phyloP scores from a whole-genome alignment of 2,888 invertebrate genomes.

The Achlya flavicornis region DNA sequence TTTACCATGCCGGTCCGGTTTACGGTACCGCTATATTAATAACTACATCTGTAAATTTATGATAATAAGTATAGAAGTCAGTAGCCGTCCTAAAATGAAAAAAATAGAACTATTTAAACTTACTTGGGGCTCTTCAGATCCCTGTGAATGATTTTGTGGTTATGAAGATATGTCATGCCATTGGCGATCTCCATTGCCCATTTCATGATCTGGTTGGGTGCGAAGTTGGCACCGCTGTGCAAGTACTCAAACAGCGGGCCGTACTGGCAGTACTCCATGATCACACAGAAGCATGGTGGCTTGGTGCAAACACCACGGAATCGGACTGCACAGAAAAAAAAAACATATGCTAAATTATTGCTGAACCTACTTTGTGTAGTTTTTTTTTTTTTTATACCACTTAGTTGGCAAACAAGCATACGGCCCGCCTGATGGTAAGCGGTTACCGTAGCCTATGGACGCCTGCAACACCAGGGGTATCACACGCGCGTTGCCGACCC shows the following conservation, averaged over 20 bases:
- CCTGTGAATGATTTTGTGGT: constrained; percentile 98
- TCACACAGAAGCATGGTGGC: constrained; percentile 95
- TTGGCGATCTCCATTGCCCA: constrained; percentile 98
- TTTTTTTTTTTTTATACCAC: too few species aligned
- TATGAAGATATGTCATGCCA: constrained; percentile 98
- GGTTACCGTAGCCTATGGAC: too few species aligned
- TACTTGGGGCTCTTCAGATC: constrained; percentile 99
- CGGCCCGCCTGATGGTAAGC: too few species aligned
- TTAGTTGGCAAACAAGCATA: too few species aligned
- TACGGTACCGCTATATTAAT: background rate
- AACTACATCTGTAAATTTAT: background rate
- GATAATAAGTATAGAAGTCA: background rate
- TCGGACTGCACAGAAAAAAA: constrained; percentile 50
- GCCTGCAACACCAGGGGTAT: too few species aligned
- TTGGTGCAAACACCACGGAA: constrained; percentile 97
- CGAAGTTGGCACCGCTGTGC: constrained; percentile 91
- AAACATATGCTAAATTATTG: background rate
- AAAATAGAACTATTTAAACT: constrained; percentile 74
- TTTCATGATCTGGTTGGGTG: constrained; percentile 92
- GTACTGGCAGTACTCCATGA: constrained; percentile 99
- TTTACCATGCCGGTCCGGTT: too few species aligned
- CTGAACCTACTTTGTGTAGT: too few species aligned
- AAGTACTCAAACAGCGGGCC: constrained; percentile 97
- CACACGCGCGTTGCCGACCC: too few species aligned
- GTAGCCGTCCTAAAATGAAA: background rate